phyloP scores from a whole-genome alignment of 2,113 vertebrate genomes.

The Rhabdomys dilectus region DNA sequence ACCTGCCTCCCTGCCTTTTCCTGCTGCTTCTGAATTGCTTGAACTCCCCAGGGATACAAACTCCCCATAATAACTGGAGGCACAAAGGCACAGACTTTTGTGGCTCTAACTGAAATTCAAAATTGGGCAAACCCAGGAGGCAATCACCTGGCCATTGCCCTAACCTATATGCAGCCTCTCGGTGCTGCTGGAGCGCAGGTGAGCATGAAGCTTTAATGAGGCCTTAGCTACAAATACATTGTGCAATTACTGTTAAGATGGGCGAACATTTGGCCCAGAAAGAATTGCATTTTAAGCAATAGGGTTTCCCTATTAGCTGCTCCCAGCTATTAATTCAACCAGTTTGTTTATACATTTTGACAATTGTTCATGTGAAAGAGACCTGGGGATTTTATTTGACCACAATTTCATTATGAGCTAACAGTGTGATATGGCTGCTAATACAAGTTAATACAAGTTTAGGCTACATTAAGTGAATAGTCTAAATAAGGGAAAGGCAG shows the following conservation, averaged over 20 bases:
- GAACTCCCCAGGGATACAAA: slow-evolving; percentile 77
- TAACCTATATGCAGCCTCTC: slow-evolving; percentile 51
- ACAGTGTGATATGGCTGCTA: slow-evolving; percentile 72
- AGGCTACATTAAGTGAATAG: slow-evolving; percentile 67
- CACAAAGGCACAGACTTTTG: slow-evolving; percentile 75
- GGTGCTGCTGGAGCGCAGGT: slow-evolving; percentile 58
- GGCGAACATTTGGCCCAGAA: slow-evolving; percentile 76
- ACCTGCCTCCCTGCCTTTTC: slow-evolving; percentile 78
- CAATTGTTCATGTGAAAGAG: slow-evolving; percentile 77
- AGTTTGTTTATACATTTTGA: slow-evolving; percentile 82
- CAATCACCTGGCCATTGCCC: slow-evolving; percentile 74
- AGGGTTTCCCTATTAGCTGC: slow-evolving; percentile 78
- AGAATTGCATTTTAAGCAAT: slow-evolving; percentile 81
- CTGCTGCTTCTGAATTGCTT: slow-evolving; percentile 79
- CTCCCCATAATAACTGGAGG: slow-evolving; percentile 77
- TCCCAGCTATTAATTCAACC: slow-evolving; percentile 79
- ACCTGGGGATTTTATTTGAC: slow-evolving; percentile 80
- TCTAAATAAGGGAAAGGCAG: slow-evolving; percentile 48
- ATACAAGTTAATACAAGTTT: slow-evolving; percentile 76
- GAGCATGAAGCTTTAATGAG: slow-evolving; percentile 83
- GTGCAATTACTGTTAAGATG: slow-evolving; percentile 80
- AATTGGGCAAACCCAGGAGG: slow-evolving; percentile 75
- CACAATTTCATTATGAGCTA: slow-evolving; percentile 78
- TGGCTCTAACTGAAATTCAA: slow-evolving; percentile 73
- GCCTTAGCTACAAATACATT: slow-evolving; percentile 72